Evolutionary conservation across 1,140 invertebrate species (phyloP), one percentile per base, ranked within the genome.

Genomic region (Tigriopus japonicus): DNA sequence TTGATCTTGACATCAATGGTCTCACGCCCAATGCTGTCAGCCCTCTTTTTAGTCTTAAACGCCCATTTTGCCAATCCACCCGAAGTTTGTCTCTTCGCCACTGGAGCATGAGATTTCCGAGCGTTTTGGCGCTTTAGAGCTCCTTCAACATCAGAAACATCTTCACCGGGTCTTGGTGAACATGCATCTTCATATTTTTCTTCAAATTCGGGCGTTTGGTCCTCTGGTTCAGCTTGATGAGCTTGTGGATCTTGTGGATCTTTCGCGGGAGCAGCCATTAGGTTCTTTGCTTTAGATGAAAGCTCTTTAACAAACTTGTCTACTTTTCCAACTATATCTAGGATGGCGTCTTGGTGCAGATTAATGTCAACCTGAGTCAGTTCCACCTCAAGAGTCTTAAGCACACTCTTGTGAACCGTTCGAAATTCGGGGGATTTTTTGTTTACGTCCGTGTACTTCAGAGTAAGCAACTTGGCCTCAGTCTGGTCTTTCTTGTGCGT

Each of bases 291-390:
- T 19, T 54, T 54, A 6, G 52, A 6, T 1, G 23, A 19, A 24
- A 54, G 15, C 14, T 54, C 52, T 21, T 54, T 24, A 3, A 24
- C 24, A 19, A 54, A 28, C 24, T 54, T 54, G 52, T 17, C 24
- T 6, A 54, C 52, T 54, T 54, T 54, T 6, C 14, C 52, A 21
- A 54, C 14, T 3, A 54, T n/a, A 54, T 54, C 52, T 3, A 54
- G 15, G 24, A 54, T 19, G 52, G 52, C 52, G 23, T 54, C 23
- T 54, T 54, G 52, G 24, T 54, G 52, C 14, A 54, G 15, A n/a
- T 21, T 54, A 7, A 54, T 54, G 24, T 54, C 17, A 2, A 54
- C 52, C 6, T 24, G 14, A 14, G 2, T 24, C 15, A 54, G 15
- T 21, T n/a, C 24, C 14, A 54, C 52, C 6, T 54, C 52, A 1